Evolutionary conservation across 1,140 invertebrate species (phyloP), one percentile per base, ranked within the genome.

Genomic region (Agrilus planipennis): DNA sequence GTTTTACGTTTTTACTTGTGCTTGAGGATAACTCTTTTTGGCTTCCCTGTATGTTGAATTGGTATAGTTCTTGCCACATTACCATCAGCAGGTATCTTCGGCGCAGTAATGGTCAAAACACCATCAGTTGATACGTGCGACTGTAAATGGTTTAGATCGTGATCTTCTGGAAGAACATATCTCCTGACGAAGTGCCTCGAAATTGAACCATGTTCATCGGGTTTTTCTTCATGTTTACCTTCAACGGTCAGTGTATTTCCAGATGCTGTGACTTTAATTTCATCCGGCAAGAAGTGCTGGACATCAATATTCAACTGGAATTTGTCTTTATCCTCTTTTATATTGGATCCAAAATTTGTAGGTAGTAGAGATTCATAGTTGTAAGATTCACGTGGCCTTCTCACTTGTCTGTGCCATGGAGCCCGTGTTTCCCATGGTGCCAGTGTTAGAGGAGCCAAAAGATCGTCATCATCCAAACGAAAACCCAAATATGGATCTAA

Each of bases 221-320:
- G n/a, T n/a, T n/a, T n/a, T n/a, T n/a, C n/a, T n/a, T n/a, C n/a
- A n/a, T n/a, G n/a, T n/a, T n/a, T n/a, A n/a, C n/a, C n/a, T n/a
- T n/a, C n/a, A n/a, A 86, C 69, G 2, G 77, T 65, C 6, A 85
- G 67, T 21, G 61, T 66, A 51, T 80, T 78, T 3, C 72, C 63
- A 7, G 81, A 77, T 57, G 82, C 76, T 61, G 81, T 87, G 1
- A 89, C 78, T 22, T 67, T 75, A 18, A 89, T 69, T 57, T 90
- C 84, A 41, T 89, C 81, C 0, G 85, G 84, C 42, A 73, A 70
- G 60, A 87, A 89, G 46, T 85, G 78, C 34, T 78, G 73, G 0
- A 89, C 77, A 53, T 85, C 81, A 45, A 85, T 45, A 15, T 65
- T 65, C 0, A 73, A 63, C 45, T 69, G 59, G 48, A 70, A 74